Evolutionary conservation across 2,888 invertebrate genomes (phyloP), one percentile per base, ranked within the genome.

Genomic region (Phaonia tiefii): DNA sequence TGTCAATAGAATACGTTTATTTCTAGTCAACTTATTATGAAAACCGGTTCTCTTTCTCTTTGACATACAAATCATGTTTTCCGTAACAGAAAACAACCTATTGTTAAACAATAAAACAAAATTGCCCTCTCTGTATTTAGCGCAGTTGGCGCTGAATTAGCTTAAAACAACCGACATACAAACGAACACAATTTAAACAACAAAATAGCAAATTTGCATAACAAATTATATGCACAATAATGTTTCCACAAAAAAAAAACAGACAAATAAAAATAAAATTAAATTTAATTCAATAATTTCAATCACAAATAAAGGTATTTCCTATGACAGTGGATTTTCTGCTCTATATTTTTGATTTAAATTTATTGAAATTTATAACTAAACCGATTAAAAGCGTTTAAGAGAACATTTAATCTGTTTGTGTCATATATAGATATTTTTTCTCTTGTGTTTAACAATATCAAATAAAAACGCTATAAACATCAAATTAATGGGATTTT

Each of bases 401-500:
- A 25, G 54, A 54, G 11, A 54, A 22, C 13, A 54, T 54, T 54
- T 54, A 44, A 25, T 20, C 25, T 7, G 51, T 51, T 51, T 20
- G 4, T 51, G 51, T 51, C 15, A 7, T 17, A 20, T 51, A 51
- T 51, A 31, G 31, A 31, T 31, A n/a, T 31, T 31, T 10, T 51
- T 20, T 8, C 17, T 51, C 10, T 54, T 54, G 54, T 54, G 25
- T 7, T 22, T 31, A 54, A 54, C 66, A 58, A 56, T 17, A 79
- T 49, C 46, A 66, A 77, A 67, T 63, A 31, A 69, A 79, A 69
- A 56, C 73, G 69, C 75, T 71, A 69, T 82, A 83, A 83, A 83
- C 77, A 77, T 69, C 51, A 74, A 83, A 82, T 79, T 79, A 82
- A 79, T 82, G 79, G 77, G 73, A 80, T 46, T 78, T 73, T 44